Evolutionary conservation across 2,888 invertebrate genomes (phyloP).

Genomic region (Sesia bembeciformis): DNA sequence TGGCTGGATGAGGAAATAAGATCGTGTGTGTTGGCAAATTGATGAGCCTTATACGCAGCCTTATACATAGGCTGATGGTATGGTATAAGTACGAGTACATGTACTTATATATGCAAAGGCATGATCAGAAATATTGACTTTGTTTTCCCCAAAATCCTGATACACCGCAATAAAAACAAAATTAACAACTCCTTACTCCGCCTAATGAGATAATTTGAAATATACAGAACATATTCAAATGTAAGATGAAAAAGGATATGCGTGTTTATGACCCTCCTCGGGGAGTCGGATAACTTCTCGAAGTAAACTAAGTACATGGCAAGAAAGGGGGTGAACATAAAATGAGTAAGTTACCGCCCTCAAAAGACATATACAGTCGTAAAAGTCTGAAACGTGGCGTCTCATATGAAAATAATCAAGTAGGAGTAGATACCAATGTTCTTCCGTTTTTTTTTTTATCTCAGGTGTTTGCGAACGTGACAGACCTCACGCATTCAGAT

Average conservation of each 20-base stretch:
- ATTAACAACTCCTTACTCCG: no score
- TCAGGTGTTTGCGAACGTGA: neutral
- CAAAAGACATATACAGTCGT: conserved; percentile 65
- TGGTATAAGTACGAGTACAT: no score
- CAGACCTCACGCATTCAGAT: neutral
- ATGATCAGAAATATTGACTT: no score
- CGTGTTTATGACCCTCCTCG: conserved; percentile 58
- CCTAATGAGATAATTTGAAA: neutral
- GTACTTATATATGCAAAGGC: no score
- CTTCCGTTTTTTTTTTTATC: conserved; percentile 9
- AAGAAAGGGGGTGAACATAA: conserved; percentile 67
- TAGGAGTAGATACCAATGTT: conserved; percentile 38
- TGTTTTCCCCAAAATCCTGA: no score
- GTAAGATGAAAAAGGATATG: conserved; percentile 56
- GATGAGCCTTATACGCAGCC: no score
- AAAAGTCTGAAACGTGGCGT: conserved; percentile 57
- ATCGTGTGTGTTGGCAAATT: no score
- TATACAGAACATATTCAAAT: conserved; percentile 46
- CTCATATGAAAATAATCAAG: conserved; percentile 68
- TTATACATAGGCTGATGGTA: neutral
- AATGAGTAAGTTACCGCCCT: conserved; percentile 72
- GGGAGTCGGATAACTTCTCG: conserved; percentile 60
- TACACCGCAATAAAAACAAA: no score
- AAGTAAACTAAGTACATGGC: conserved; percentile 36
- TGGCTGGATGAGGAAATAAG: neutral